Evolutionary conservation across 2,888 invertebrate species (phyloP), one percentile per base, ranked within the genome.

Genomic region (Melitaea athalia): DNA sequence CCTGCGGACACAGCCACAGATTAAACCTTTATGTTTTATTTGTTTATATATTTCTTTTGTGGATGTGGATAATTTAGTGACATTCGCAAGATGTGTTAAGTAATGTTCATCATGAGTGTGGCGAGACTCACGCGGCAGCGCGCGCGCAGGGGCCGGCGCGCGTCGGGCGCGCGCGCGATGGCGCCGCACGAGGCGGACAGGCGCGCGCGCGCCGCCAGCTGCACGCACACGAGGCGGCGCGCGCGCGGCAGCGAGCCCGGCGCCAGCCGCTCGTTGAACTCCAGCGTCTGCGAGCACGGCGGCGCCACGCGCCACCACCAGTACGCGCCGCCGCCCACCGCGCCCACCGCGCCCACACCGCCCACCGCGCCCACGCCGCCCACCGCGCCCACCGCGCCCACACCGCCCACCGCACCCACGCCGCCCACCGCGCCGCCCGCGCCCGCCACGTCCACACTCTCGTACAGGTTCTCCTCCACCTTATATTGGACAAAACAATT

Each of bases 271-370:
- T 77, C 84, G 83, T 82, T 86, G 81, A 82, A 88, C 83, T 84
- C 92, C 67, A 85, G 85, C 81, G 85, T 85, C 84, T 88, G 86
- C 75, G 83, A 79, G 78, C 79, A 74, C 70, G 76, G 73, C 69
- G 69, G 72, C 63, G 67, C 71, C 72, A 74, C 76, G 68, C 78
- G 74, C 75, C 78, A 75, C 77, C 76, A 73, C 69, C 80, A 75
- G 69, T 68, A 72, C 5, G 75, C 31, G 59, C 69, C 67, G 67
- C 57, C 45, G 73, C 77, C 24, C 24, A 24, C 24, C 24, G 24
- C 66, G 76, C 81, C 77, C 79, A 75, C 77, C 80, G 78, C 70
- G 79, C 67, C 78, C 70, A 72, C 68, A 59, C 65, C 74, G 68
- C 67, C 53, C 76, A 74, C 64, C 72, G 67, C 73, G 65, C 68